Evolutionary conservation across 2,888 invertebrate species (phyloP).

Genomic region (Acleris holmiana): DNA sequence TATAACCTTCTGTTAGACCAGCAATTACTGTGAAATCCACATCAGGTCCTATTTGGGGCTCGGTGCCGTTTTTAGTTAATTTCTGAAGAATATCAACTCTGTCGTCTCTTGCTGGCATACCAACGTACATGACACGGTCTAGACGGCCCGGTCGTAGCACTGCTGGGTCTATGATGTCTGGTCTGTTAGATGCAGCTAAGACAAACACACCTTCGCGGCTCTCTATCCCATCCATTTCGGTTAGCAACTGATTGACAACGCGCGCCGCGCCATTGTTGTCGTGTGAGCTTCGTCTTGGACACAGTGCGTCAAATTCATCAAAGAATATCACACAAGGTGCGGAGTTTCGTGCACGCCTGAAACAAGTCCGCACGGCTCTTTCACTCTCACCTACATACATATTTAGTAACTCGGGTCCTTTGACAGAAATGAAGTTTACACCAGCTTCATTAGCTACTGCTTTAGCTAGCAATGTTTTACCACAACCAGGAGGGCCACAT

Average conservation of each 20-base stretch:
- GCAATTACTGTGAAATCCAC: constrained; percentile 90
- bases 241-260: constrained; percentile 98
- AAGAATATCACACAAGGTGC: constrained; percentile 99
- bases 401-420: constrained; percentile 98
- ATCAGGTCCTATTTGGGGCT: constrained; percentile 89
- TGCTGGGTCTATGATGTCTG: constrained; percentile 98
- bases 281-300: constrained; percentile 93
- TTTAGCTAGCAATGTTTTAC: constrained; percentile 98
- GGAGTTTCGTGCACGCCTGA: constrained; percentile 96
- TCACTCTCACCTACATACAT: constrained; percentile 99
- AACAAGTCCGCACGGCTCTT: constrained; percentile 97
- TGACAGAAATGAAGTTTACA: constrained; percentile 99
- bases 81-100: constrained; percentile 94
- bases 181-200: constrained; percentile 98
- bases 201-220: constrained; percentile 96
- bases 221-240: constrained; percentile 99
- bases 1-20: constrained; percentile 89
- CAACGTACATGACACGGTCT: constrained; percentile 95
- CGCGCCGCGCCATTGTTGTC: constrained; percentile 90
- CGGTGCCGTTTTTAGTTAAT: constrained; percentile 94
- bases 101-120: constrained; percentile 91
- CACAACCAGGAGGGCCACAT: constrained; percentile 98
- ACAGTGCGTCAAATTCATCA: constrained; percentile 98
- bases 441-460: constrained; percentile 99
- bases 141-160: constrained; percentile 94